A percentile compares a stretch with the other conserved stretches of the same genome.
Conservation (phyloP, 2,113 vertebrate species). For the Lagopus leucura region DNA sequence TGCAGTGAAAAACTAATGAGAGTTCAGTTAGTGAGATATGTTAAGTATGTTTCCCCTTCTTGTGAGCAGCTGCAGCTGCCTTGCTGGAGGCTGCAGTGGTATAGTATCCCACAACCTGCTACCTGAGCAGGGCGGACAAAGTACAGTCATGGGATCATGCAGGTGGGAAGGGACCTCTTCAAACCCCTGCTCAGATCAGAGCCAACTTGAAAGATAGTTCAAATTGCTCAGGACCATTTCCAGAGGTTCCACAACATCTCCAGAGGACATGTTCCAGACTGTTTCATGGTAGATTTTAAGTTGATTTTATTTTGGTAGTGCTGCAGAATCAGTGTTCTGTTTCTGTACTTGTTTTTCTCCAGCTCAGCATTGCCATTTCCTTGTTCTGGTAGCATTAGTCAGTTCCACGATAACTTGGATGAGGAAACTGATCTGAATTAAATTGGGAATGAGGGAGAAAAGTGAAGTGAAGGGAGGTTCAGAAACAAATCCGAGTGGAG, state of each 20-base stretch:
- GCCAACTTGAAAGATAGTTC: neutral
- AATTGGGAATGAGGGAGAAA: neutral
- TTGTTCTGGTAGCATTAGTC: neutral
- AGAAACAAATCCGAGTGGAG: neutral
- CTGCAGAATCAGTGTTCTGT: neutral
- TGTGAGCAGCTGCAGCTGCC: neutral
- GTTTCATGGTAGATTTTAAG: neutral
- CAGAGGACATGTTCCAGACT: neutral
- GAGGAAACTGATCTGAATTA: neutral
- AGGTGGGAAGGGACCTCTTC: neutral
- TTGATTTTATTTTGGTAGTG: neutral
- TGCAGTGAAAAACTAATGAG: neutral
- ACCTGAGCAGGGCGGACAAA: neutral
- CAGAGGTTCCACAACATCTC: neutral
- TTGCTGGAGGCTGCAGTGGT: fast-evolving
- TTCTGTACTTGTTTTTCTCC: neutral
- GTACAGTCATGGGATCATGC: fast-evolving
- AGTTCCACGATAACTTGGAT: neutral
- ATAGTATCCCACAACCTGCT: neutral
- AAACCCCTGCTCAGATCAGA: neutral
- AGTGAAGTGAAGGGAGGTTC: neutral
- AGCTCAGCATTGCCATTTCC: neutral
- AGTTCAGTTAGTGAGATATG: neutral
- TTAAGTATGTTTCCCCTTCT: neutral
- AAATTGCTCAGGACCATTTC: neutral